Percentiles rank a stretch among this genome's conserved stretches.
phyloP scores from a whole-genome alignment of 2,113 vertebrate genomes.

The Pantherophis guttatus region DNA sequence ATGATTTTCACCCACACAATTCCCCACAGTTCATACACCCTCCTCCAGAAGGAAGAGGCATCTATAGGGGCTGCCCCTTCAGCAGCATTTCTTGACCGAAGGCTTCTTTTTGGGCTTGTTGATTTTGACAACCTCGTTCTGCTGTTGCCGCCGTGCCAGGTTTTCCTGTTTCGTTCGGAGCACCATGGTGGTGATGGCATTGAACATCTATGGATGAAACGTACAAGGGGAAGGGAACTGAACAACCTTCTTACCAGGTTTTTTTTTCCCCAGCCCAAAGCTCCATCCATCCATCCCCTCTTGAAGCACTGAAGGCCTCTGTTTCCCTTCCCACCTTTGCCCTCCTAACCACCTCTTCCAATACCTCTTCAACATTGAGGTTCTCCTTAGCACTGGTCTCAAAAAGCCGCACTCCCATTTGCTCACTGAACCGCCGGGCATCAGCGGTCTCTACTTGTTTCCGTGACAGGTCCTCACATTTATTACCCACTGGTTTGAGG shows the following conservation, averaged over 20 bases:
- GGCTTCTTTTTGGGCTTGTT: constrained; percentile 74
- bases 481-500: constrained; percentile 76
- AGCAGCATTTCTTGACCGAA: constrained; percentile 78
- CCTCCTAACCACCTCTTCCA: not conserved
- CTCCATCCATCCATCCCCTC: no score
- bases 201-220: constrained; percentile 76
- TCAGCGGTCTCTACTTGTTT: constrained; percentile 76
- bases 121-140: constrained; percentile 77
- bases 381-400: constrained; percentile 86
- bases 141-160: constrained; percentile 71
- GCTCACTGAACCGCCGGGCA: constrained; percentile 76
- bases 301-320: no score
- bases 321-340: not conserved
- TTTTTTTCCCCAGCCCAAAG: not conserved
- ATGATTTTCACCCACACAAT: not conserved
- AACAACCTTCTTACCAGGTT: no score
- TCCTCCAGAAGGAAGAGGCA: not conserved
- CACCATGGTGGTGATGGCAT: constrained; percentile 79
- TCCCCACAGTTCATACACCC: not conserved
- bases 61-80: constrained; percentile 31
- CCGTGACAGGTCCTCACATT: constrained; percentile 75
- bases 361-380: constrained; percentile 81
- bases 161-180: constrained; percentile 74
- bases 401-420: constrained; percentile 75
- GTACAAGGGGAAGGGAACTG: not conserved